A percentile compares a stretch with the other conserved stretches of the same genome.
These are phyloP conservation scores for Poeciliopsis turneri DNA, from an alignment of 2,797 vertebrate genomes.

Conservation along the genomic window DNA sequence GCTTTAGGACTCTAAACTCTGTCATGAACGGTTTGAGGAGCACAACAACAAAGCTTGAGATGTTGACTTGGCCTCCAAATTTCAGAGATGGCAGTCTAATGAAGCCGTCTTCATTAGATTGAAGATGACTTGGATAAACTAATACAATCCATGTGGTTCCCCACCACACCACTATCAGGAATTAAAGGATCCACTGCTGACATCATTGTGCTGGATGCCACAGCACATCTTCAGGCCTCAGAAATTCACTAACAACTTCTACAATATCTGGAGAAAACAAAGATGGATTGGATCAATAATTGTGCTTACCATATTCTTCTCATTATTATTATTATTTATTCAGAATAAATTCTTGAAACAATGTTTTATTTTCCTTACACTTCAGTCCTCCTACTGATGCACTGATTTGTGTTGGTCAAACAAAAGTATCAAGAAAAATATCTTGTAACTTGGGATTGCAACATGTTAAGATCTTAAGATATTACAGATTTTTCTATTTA, in stretches of 20 bases:
- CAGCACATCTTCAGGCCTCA: not conserved
- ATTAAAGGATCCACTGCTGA: not conserved
- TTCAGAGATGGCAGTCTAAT: not conserved
- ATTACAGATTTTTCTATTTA: too few species aligned
- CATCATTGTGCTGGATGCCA: not conserved
- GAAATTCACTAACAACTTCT: not conserved
- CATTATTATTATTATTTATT: not conserved
- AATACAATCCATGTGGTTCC: not conserved
- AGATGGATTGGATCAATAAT: not conserved
- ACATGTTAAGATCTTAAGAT: not conserved
- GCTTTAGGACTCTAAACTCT: not conserved
- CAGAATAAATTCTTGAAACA: not conserved
- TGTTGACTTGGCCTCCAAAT: not conserved
- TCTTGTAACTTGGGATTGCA: not conserved
- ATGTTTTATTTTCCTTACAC: not conserved
- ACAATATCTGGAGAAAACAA: not conserved
- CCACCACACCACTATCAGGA: not conserved
- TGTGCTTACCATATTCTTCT: not conserved
- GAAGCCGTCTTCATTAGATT: not conserved
- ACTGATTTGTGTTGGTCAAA: not conserved
- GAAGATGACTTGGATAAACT: not conserved
- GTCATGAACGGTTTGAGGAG: not conserved
- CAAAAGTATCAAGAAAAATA: not conserved
- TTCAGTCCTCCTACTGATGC: not conserved
- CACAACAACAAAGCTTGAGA: not conserved